These are phyloP conservation scores for Rhipidura dahli DNA, from an alignment of 2,113 vertebrate genomes.

Conservation along the genomic window DNA sequence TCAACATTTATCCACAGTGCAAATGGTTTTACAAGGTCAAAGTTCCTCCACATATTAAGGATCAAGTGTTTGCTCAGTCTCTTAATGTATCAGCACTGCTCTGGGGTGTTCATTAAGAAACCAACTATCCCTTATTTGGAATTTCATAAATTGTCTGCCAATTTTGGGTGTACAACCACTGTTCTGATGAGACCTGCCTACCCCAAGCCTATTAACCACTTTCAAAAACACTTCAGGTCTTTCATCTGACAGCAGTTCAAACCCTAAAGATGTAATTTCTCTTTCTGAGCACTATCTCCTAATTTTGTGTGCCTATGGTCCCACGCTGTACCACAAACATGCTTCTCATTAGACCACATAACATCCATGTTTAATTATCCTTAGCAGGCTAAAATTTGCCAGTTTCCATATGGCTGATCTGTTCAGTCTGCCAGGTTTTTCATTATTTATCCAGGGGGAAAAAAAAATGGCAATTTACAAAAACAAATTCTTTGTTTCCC, in stretches of 20 bases:
- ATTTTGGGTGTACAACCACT: neutral
- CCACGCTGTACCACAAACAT: neutral
- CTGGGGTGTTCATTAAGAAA: neutral
- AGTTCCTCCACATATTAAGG: neutral
- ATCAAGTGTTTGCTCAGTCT: neutral
- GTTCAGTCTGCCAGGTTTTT: slow-evolving; percentile 48
- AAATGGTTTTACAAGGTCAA: neutral
- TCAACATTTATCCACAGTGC: neutral
- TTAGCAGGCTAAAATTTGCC: slow-evolving; percentile 46
- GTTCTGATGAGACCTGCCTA: neutral
- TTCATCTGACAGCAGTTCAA: neutral
- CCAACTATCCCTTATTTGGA: neutral
- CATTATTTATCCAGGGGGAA: slow-evolving; percentile 2
- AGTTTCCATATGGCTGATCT: slow-evolving; percentile 53
- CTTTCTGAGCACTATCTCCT: neutral
- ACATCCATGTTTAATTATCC: slow-evolving; percentile 19
- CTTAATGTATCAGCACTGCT: neutral
- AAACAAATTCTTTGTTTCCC: slow-evolving; percentile 65
- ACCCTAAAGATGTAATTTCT: neutral
- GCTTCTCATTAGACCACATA: slow-evolving; percentile 4
- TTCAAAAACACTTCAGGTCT: neutral
- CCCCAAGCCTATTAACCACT: neutral
- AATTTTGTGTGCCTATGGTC: neutral
- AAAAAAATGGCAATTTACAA: slow-evolving; percentile 48
- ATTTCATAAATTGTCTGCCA: neutral